Percentiles rank a stretch among this genome's conserved stretches.
Conservation (phyloP, 2,797 vertebrate species). For the Enteromius anoplus region DNA sequence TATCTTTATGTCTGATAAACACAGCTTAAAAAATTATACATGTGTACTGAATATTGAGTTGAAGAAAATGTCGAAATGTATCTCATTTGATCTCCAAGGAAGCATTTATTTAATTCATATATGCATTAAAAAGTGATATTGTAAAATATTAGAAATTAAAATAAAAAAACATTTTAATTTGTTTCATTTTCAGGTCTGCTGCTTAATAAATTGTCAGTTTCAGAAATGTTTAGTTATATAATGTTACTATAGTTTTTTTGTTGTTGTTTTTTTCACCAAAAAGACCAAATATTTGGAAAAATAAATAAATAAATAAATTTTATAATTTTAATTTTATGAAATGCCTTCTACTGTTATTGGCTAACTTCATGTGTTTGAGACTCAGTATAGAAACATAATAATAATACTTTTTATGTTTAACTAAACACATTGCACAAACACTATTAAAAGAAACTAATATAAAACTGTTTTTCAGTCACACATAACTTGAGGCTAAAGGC, state of each 20-base stretch:
- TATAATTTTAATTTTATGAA: neutral
- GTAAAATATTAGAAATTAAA: no score
- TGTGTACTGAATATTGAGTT: neutral
- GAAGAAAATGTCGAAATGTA: no score
- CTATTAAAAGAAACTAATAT: neutral
- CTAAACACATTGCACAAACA: neutral
- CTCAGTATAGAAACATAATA: neutral
- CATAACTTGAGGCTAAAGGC: constrained; percentile 53
- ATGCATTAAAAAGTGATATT: no score
- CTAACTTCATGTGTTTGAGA: neutral
- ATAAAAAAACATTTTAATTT: no score
- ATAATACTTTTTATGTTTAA: neutral
- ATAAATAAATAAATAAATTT: no score
- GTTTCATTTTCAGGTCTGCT: no score
- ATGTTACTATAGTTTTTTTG: no score
- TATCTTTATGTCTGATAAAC: neutral
- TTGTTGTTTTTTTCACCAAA: no score
- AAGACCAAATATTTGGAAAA: neutral
- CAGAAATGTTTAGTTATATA: no score
- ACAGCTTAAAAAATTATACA: neutral
- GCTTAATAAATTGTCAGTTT: no score
- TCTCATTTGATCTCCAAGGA: no score
- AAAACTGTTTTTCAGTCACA: constrained; percentile 41
- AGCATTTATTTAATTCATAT: no score
- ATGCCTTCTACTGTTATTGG: neutral